Base-by-base conservation (phyloP, 2,113 vertebrate species). In the Cyprinodon tularosa region DNA sequence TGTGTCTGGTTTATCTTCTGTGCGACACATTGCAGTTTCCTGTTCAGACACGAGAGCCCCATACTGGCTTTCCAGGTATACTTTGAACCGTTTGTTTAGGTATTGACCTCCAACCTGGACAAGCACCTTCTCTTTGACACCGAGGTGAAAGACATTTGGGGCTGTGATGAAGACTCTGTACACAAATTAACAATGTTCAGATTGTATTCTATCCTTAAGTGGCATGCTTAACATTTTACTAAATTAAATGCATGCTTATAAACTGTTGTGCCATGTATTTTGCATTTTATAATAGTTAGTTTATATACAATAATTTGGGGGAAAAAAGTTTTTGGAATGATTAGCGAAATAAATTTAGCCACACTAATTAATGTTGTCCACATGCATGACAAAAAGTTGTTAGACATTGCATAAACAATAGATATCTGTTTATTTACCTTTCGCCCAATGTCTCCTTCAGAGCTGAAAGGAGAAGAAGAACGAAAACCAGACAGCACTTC, bases 91-190 rank as follows among this genome's bases (percentile, higher is more conserved):
- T 0, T 0, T 37, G 9, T 84, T 65, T 0, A 74, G 61, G 37
- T 85, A 22, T 44, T 14, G 0, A 14, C 36, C 4, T 37, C 79
- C 84, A 72, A 93, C 62, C 80, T 95, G 94, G 62, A 95, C 88
- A 66, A 88, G 84, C 39, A 94, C 90, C 4, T 74, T 86, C 84
- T 95, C 93, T 3, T 77, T 80, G 47, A 93, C 90, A 4, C 93
- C 93, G 63, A 92, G 37, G 20, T 94, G 94, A 88, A 95, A 92
- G 36, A 94, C 84, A 60, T 45, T 83, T 7, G 94, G 94, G 40
- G 92, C 93, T 17, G 92, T 90, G 42, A 95, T 91, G 63, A 95
- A 84, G 82, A 94, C 94, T 77, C 94, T 95, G 83, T 12, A 69
- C 20, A 66, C 14, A 77, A 63, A 85, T 15, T 13, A 0, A 13